Base-by-base conservation (phyloP, 1,140 invertebrate genomes). In the Lanistes nyassanus region DNA sequence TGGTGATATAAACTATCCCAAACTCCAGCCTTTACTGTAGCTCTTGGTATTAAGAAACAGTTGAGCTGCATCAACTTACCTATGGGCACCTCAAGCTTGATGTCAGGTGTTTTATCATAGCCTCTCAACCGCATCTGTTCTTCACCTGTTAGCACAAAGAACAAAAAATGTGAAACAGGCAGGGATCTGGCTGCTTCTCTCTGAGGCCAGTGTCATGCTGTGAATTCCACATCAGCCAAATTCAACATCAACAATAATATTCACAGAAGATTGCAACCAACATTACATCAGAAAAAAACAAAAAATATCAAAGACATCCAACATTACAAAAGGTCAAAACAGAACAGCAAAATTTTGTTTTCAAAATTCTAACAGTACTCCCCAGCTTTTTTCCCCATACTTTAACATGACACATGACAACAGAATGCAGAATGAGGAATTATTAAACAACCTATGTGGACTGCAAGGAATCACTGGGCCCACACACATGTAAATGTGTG, bases 91-190 rank as follows among this genome's bases (percentile, higher is more conserved):
- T 96, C 94, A 64, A 98, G 90, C 90, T 97, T 97, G 36, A 97
- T 92, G 89, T 98, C 97, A 13, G 97, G 97, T 19, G 97, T 98
- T 90, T 98, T 98, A 86, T 98, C 96, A 89, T 95, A 98, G 3
- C 97, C 96, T 86, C 93, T 91, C 58, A 91, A 90, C 78, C 95
- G 90, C 55, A 98, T 90, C 76, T 95, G 92, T 74, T 94, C 92
- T 89, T 98, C 97, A 88, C 95, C 94, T 83, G 92, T 66, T n/a
- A n/a, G n/a, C n/a, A n/a, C 79, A 92, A 72, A 62, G 34, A 47
- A 67, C n/a, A 55, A 62, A 60, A 53, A 78, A 56, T 19, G 9
- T 65, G 58, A 60, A 16, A 29, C 62, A 65, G n/a, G 53, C 13
- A n/a, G n/a, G n/a, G 53, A 13, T 55, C 53, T 55, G n/a, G 13